Base-by-base conservation (phyloP, 2,797 vertebrate species). In the Crypturellus tataupa region DNA sequence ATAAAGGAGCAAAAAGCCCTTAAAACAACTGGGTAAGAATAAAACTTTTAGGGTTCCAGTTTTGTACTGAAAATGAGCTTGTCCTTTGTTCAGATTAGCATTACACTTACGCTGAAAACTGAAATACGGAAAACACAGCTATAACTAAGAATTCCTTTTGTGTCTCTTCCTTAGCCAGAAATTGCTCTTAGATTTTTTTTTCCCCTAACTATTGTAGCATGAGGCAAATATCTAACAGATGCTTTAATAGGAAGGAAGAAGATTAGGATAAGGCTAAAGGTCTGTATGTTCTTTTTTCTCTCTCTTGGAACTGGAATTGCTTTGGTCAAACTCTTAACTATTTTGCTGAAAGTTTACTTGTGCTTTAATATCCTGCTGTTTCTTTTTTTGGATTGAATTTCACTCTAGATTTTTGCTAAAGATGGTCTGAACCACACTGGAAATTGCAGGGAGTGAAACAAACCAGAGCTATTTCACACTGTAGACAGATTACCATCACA, bases 191-290 rank as follows among this genome's bases (percentile, higher is more conserved):
- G 79, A 15, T 29, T 53, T 53, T 51, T 25, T 53, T 53, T 15
- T 53, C 10, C 16, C 83, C 78, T 49, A 88, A 78, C 79, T 89
- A 5, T 63, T 87, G 77, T 80, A 59, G 85, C 80, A 27, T 87
- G 78, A 96, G 63, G 83, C 89, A 97, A 95, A 97, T 96, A 60
- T 88, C 73, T 90, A 87, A 90, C 95, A 95, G 85, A 96, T 96
- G 93, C 83, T 94, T 85, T 55, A 47, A 76, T 47, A 80, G 95
- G 85, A 95, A 95, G 94, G 90, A 93, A 94, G 87, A 94, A 85
- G 81, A 92, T 87, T 93, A 94, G 64, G 73, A 78, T 68, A 84
- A 91, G 80, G 65, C 83, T 86, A 94, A 94, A 92, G 89, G 93
- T 96, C 89, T 93, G 79, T 59, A 9, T 37, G 37, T 46, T 46